A percentile compares a stretch with the other conserved stretches of the same genome.
phyloP scores from a whole-genome alignment of 2,888 invertebrate species.

The Pammene fasciana region DNA sequence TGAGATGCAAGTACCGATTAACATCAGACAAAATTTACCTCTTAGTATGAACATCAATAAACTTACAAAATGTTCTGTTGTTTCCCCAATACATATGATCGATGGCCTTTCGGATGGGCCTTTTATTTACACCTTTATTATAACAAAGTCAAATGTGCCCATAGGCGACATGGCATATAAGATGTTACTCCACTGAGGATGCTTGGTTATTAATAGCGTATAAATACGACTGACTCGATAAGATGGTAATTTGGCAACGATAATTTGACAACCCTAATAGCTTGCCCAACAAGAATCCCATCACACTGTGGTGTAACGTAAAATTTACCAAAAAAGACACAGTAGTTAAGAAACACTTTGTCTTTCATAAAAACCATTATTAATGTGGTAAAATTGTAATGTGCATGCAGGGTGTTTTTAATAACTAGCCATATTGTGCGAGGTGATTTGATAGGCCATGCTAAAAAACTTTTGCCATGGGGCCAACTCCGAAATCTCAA shows the following conservation, averaged over 20 bases:
- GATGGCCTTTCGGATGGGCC: constrained; percentile 51
- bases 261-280: constrained; percentile 62
- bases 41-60: constrained; percentile 18
- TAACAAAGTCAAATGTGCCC: constrained; percentile 13
- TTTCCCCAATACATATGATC: constrained; percentile 50
- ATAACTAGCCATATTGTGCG: no score
- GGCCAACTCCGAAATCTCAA: no score
- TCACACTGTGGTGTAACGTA: constrained; percentile 45
- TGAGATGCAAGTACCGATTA: constrained; percentile 3
- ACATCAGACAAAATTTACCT: constrained; percentile 19
- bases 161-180: constrained; percentile 11
- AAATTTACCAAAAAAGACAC: constrained; percentile 10
- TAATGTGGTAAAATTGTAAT: constrained; percentile 19
- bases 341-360: constrained; percentile 16
- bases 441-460: no score
- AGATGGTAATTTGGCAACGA: constrained; percentile 60
- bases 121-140: constrained; percentile 40
- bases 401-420: no score
- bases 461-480: no score
- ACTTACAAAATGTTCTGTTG: constrained; percentile 32
- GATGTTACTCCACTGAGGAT: background rate
- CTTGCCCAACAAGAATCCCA: constrained; percentile 41
- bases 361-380: constrained; percentile 12
- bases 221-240: constrained; percentile 60
- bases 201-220: constrained; percentile 56